Evolutionary conservation across 2,888 invertebrate species (phyloP).

Genomic region (Mythimna loreyi): DNA sequence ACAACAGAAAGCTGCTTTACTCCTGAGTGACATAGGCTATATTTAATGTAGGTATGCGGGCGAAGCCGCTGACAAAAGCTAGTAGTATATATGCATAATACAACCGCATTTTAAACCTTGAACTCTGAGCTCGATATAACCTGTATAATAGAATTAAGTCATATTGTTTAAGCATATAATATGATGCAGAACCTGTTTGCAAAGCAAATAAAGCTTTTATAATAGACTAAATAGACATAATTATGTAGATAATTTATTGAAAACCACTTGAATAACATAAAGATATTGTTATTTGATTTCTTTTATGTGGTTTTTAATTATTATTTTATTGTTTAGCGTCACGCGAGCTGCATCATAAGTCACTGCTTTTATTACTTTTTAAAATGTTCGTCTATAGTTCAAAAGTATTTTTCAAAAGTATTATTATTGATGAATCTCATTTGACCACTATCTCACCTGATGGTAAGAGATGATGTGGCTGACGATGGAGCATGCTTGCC

Average conservation of each 20-base stretch:
- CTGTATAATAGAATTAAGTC: neutral
- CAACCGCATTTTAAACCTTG: no score
- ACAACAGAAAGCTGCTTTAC: no score
- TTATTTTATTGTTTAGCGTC: constrained; percentile 28
- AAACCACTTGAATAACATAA: neutral
- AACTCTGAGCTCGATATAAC: no score
- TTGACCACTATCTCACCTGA: no score
- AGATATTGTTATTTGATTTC: constrained; percentile 12
- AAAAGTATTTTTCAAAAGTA: no score
- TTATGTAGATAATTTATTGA: neutral
- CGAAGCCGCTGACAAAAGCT: no score
- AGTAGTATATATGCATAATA: no score
- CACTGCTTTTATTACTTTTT: neutral
- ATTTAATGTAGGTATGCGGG: no score
- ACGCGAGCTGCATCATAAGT: neutral
- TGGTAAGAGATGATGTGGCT: no score
- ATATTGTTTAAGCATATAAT: constrained; percentile 1
- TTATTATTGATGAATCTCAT: no score
- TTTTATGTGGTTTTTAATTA: constrained; percentile 6
- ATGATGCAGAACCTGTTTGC: neutral
- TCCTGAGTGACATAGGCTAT: no score
- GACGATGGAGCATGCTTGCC: no score
- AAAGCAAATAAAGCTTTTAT: neutral
- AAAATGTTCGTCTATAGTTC: neutral
- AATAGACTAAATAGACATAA: neutral